Evolutionary conservation across 2,797 vertebrate species (phyloP), one percentile per base, ranked within the genome.

Genomic region (Enteromius viviparus): DNA sequence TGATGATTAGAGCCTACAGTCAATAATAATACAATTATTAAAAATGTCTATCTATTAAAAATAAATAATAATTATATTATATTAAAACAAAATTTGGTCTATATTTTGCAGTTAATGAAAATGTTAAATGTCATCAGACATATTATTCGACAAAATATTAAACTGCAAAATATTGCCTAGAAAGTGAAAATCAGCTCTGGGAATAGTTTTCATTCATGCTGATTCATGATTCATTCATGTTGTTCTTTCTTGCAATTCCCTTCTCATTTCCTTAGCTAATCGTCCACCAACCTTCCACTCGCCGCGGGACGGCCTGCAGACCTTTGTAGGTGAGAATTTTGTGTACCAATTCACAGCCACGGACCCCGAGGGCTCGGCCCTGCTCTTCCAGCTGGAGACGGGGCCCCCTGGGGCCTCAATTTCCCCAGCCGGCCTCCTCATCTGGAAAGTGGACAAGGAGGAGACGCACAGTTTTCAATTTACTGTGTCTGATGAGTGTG

Each of bases 271-370:
- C 72, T 2, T 89, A 95, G 95, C 90, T 64, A 95, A 95, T 87
- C 89, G 91, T 86, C 93, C 94, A 4, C 95, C 95, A 17, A 87
- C 91, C 77, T 94, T 96, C 90, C 94, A 94, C 86, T 89, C 15
- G n/a, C 94, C 93, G 29, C 88, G 85, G 64, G 89, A 84, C 9
- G 75, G 87, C 85, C 92, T 96, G 83, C 89, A 88, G 87, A 95
- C 95, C 0, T 97, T 96, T 83, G 84, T 89, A 14, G 93, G 93
- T 42, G 95, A 96, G 93, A 95, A 95, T 88, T 96, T 96, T 88
- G 94, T 96, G 89, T 96, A 95, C 92, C 95, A 96, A 92, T 91
- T 96, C 7, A 86, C 90, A 1, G 95, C 94, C 0, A 91, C 85
- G 0, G 95, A 96, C 91, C 95, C 95, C 0, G 95, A 96, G 88